These are phyloP conservation scores for Epinephelus fuscoguttatus DNA, from an alignment of 2,113 vertebrate genomes.

Conservation along the genomic window DNA sequence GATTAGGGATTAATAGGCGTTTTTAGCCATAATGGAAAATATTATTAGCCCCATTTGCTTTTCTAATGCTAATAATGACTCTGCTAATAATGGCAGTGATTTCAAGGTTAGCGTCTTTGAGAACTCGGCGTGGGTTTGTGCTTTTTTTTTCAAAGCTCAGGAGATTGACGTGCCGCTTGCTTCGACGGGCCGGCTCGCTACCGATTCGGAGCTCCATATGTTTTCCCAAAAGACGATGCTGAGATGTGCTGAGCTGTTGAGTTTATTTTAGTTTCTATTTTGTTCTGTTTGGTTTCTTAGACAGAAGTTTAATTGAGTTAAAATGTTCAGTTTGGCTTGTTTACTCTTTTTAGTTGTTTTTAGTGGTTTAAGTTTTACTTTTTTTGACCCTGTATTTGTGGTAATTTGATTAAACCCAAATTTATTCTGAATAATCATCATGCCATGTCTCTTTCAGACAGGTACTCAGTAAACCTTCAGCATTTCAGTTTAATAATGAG, in stretches of 20 bases:
- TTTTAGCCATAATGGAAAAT: slow-evolving; percentile 86
- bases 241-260: slow-evolving; percentile 41
- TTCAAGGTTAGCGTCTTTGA: slow-evolving; percentile 79
- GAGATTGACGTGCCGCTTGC: slow-evolving; percentile 73
- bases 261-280: slow-evolving; percentile 16
- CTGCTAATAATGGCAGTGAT: slow-evolving; percentile 80
- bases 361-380: not conserved
- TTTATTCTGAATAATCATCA: not conserved
- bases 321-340: not conserved
- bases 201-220: slow-evolving; percentile 73
- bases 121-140: slow-evolving; percentile 58
- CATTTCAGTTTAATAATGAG: not conserved
- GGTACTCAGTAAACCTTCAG: not conserved
- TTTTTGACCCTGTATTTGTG: not conserved
- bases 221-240: slow-evolving; percentile 65
- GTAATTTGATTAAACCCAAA: not conserved
- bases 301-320: not conserved
- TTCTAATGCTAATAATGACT: slow-evolving; percentile 86
- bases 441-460: not conserved
- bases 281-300: not conserved
- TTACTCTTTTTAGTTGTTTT: not conserved
- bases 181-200: slow-evolving; percentile 60
- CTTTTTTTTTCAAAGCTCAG: slow-evolving; percentile 57
- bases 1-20: slow-evolving; percentile 87
- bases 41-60: slow-evolving; percentile 85